phyloP scores from a whole-genome alignment of 2,888 invertebrate species.

The Galerucella pusilla region DNA sequence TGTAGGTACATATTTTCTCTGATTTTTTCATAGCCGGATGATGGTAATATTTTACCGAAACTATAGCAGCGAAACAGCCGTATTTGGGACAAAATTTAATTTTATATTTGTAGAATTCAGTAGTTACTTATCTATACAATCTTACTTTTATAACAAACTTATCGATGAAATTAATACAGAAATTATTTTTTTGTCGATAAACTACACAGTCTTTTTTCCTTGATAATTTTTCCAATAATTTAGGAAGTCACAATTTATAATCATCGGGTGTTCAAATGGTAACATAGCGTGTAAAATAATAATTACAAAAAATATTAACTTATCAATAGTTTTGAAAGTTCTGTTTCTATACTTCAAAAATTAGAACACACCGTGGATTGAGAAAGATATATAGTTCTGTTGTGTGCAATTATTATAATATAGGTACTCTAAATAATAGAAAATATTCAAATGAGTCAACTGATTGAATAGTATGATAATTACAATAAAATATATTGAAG shows the following conservation, averaged over 20 bases:
- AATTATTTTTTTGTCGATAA: slow-evolving; percentile 48
- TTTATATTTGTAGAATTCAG: slow-evolving; percentile 35
- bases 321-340: neutral
- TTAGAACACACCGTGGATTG: too few relatives aligned
- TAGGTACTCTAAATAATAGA: too few relatives aligned
- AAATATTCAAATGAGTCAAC: too few relatives aligned
- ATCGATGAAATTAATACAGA: slow-evolving; percentile 46
- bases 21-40: too few relatives aligned
- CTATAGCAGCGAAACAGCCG: neutral
- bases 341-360: too few relatives aligned
- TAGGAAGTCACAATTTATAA: slow-evolving; percentile 53
- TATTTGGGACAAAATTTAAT: neutral
- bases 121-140: slow-evolving; percentile 45
- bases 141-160: slow-evolving; percentile 50
- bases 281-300: slow-evolving; percentile 11
- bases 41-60: too few relatives aligned
- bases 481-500: too few relatives aligned
- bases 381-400: too few relatives aligned
- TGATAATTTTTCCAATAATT: slow-evolving; percentile 45
- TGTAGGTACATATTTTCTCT: too few relatives aligned
- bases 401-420: too few relatives aligned
- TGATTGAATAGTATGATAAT: too few relatives aligned
- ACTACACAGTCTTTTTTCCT: slow-evolving; percentile 56
- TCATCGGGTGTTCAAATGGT: slow-evolving; percentile 45
- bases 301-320: neutral